A percentile compares a stretch with the other conserved stretches of the same genome.
phyloP scores from a whole-genome alignment of 2,113 vertebrate species.

The Pollachius pollachius region DNA sequence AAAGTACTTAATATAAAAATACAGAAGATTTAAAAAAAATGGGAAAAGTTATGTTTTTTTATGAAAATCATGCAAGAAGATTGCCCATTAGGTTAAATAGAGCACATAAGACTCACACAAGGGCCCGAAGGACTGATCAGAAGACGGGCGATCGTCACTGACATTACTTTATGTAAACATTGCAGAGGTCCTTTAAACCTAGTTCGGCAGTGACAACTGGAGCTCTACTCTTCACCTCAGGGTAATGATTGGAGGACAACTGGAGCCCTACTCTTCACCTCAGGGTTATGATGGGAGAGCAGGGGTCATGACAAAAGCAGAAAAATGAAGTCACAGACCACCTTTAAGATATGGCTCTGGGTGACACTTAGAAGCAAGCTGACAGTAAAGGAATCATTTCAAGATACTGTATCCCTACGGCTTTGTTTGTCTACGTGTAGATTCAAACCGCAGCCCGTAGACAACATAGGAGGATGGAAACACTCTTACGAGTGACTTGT shows the following conservation, averaged over 20 bases:
- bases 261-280: constrained; percentile 51
- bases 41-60: constrained; percentile 68
- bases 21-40: constrained; percentile 82
- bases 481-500: too few species aligned
- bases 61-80: constrained; percentile 77
- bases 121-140: constrained; percentile 49
- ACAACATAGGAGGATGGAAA: too few species aligned
- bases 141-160: constrained; percentile 52
- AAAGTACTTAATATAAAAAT: constrained; percentile 85
- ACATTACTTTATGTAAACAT: constrained; percentile 70
- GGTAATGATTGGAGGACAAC: constrained; percentile 65
- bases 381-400: constrained; percentile 28
- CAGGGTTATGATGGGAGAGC: constrained; percentile 48
- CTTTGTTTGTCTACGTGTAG: too few species aligned
- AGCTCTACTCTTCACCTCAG: constrained; percentile 55
- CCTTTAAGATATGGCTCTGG: constrained; percentile 81
- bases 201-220: constrained; percentile 73
- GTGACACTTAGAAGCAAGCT: constrained; percentile 74
- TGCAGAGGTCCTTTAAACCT: constrained; percentile 67
- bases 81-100: constrained; percentile 61
- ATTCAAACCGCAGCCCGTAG: too few species aligned
- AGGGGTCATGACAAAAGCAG: constrained; percentile 25
- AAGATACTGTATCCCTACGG: too few species aligned
- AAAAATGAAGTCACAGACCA: constrained; percentile 65
- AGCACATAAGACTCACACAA: constrained; percentile 56